Conservation (phyloP, 1,140 invertebrate genomes). For the Lordiphosa collinella region DNA sequence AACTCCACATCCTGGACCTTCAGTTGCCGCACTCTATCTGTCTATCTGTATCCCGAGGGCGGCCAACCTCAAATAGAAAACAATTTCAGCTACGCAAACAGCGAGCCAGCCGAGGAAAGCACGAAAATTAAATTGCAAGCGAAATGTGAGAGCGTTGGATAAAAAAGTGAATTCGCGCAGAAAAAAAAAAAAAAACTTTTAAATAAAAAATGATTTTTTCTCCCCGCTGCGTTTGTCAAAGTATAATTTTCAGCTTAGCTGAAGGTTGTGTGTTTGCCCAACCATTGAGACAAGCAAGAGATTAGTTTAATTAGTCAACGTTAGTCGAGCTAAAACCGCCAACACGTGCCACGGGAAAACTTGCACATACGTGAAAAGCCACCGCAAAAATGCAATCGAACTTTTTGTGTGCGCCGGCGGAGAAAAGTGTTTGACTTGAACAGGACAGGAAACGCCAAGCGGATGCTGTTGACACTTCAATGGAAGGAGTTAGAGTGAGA, state of each 20-base stretch:
- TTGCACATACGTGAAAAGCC: not conserved
- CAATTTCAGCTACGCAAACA: slow-evolving; percentile 71
- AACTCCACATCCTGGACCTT: not conserved
- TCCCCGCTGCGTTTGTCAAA: slow-evolving; percentile 17
- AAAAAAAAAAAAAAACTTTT: slow-evolving; percentile 35
- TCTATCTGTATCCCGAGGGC: slow-evolving; percentile 21
- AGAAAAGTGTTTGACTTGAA: slow-evolving; percentile 22
- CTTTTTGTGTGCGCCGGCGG: slow-evolving; percentile 15
- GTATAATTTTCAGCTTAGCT: slow-evolving; percentile 33
- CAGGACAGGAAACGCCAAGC: slow-evolving; percentile 13
- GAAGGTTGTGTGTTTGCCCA: slow-evolving; percentile 32
- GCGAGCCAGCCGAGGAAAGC: slow-evolving; percentile 44
- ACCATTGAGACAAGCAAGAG: slow-evolving; percentile 32
- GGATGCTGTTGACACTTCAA: slow-evolving; percentile 14
- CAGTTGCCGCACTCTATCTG: slow-evolving; percentile 1
- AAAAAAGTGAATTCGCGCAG: slow-evolving; percentile 22
- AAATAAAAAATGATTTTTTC: slow-evolving; percentile 20
- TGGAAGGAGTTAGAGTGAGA: not conserved
- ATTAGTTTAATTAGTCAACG: slow-evolving; percentile 66
- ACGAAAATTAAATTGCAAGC: slow-evolving; percentile 63
- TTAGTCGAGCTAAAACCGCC: slow-evolving; percentile 31
- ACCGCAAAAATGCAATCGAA: slow-evolving; percentile 43
- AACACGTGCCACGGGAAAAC: slow-evolving; percentile 24
- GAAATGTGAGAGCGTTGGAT: slow-evolving; percentile 28
- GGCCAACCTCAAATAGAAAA: slow-evolving; percentile 68